These are phyloP conservation scores for Cephus pygmeus DNA, from an alignment of 2,888 invertebrate species.

Conservation along the genomic window DNA sequence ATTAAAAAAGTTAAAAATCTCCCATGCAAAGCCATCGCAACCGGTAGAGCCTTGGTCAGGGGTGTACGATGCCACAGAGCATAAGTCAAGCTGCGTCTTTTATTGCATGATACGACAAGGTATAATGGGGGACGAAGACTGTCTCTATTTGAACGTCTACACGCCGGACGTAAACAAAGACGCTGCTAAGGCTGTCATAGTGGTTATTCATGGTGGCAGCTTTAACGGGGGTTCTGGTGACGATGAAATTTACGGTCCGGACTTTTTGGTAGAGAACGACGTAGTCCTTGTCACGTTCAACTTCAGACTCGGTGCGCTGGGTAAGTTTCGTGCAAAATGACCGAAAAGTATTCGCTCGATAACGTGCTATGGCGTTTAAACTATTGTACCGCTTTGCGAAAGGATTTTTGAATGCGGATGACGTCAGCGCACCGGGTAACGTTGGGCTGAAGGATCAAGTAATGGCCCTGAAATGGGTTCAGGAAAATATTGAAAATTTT, in stretches of 20 bases:
- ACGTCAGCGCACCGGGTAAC: constrained; percentile 41
- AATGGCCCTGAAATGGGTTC: constrained; percentile 69
- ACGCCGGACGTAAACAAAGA: constrained; percentile 37
- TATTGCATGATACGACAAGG: constrained; percentile 47
- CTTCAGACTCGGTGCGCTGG: constrained; percentile 43
- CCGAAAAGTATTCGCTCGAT: background rate
- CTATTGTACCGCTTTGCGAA: constrained; percentile 47
- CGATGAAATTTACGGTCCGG: constrained; percentile 33
- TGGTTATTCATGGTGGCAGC: constrained; percentile 43
- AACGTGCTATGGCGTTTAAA: background rate
- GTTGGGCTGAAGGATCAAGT: constrained; percentile 66
- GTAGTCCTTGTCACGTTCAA: constrained; percentile 42
- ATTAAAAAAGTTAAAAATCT: background rate
- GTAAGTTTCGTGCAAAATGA: constrained; percentile 23
- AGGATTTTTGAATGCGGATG: constrained; percentile 37
- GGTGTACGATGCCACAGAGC: constrained; percentile 52
- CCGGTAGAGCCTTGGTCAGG: constrained; percentile 54
- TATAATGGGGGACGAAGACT: constrained; percentile 47
- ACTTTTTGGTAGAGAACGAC: constrained; percentile 42
- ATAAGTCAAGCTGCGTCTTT: constrained; percentile 48
- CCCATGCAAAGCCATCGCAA: constrained; percentile 28
- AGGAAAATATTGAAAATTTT: constrained; percentile 67
- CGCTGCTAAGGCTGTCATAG: constrained; percentile 31
- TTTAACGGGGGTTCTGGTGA: constrained; percentile 29
- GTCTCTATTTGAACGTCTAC: constrained; percentile 45